Conservation (phyloP, 2,888 invertebrate species). For the Protula sp. region DNA sequence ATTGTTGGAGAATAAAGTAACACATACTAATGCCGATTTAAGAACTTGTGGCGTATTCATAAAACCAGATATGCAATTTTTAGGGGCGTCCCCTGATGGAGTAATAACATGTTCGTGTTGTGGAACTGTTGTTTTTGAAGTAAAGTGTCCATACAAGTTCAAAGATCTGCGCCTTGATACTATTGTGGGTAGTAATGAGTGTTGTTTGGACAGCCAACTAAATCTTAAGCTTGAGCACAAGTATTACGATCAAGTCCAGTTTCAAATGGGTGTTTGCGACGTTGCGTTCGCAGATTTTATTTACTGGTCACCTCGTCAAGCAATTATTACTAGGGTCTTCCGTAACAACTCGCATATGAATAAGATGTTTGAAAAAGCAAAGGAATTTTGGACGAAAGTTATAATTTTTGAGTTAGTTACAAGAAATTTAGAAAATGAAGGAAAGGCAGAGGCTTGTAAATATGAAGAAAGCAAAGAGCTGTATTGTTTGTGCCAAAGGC, state of each 20-base stretch:
- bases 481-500: neutral
- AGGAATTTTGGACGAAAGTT: neutral
- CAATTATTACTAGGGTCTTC: neutral
- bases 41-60: no score
- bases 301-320: neutral
- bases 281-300: neutral
- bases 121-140: neutral
- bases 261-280: neutral
- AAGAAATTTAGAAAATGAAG: neutral
- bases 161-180: neutral
- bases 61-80: no score
- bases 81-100: neutral
- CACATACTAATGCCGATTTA: no score
- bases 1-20: no score
- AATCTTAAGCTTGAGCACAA: neutral
- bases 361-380: neutral
- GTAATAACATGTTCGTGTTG: neutral
- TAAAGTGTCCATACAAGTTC: neutral
- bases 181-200: no score
- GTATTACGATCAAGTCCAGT: neutral
- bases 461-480: neutral
- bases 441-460: neutral
- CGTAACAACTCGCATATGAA: neutral
- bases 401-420: neutral
- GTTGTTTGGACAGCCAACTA: no score